Evolutionary conservation across 2,888 invertebrate species (phyloP).

Genomic region (Callinectes sapidus): DNA sequence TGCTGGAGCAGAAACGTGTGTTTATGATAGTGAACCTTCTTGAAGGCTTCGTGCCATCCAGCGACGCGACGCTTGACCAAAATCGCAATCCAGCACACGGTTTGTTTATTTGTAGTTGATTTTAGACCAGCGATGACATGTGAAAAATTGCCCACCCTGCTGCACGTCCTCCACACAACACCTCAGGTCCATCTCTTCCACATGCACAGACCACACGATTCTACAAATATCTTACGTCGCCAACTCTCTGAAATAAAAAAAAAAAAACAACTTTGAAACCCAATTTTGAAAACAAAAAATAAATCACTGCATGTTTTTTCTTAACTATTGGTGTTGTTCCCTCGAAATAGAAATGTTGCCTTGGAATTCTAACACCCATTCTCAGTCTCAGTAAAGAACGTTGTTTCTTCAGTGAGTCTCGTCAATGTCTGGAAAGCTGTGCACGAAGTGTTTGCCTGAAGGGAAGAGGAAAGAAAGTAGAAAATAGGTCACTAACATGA

Average conservation of each 20-base stretch:
- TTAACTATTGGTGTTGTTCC: neutral
- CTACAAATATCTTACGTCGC: neutral
- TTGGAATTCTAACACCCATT: neutral
- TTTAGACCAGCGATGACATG: neutral
- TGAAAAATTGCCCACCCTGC: neutral
- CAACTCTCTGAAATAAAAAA: neutral
- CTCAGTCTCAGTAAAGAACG: neutral
- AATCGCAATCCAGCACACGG: neutral
- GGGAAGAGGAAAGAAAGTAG: neutral
- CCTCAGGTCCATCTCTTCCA: neutral
- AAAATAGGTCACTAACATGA: slow-evolving; percentile 5
- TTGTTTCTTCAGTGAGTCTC: neutral
- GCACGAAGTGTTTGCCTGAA: neutral
- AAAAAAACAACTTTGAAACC: neutral
- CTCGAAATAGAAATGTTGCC: neutral
- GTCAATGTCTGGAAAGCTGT: slow-evolving; percentile 8
- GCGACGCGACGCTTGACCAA: neutral
- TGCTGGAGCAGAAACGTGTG: neutral
- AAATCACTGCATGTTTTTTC: neutral
- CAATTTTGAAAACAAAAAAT: neutral
- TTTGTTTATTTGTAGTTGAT: neutral
- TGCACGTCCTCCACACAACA: neutral
- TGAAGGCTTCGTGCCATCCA: neutral
- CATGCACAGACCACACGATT: neutral
- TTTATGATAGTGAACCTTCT: neutral